Percentiles rank a stretch among this genome's conserved stretches.
phyloP scores from a whole-genome alignment of 2,888 invertebrate species.

The Saturnia pavonia region DNA sequence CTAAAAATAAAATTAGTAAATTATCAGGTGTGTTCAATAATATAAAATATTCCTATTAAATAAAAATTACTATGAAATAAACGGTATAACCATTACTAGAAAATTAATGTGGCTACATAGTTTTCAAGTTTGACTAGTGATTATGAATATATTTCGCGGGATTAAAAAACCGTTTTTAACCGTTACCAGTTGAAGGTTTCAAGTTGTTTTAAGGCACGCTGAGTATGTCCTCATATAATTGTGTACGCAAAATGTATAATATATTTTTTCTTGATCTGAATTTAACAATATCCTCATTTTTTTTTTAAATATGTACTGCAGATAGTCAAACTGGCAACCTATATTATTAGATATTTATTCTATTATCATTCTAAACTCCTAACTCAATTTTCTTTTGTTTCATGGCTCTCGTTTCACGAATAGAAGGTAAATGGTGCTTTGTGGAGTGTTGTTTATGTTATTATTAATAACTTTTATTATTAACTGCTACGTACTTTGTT shows the following conservation, averaged over 20 bases:
- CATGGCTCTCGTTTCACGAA: slow-evolving; percentile 64
- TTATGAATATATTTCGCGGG: no score
- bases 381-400: slow-evolving; percentile 63
- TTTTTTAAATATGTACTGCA: background rate
- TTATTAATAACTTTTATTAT: slow-evolving; percentile 2
- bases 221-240: no score
- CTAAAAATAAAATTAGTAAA: no score
- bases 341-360: background rate
- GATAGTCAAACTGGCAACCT: background rate
- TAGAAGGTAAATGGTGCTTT: slow-evolving; percentile 65
- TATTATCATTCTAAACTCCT: slow-evolving; percentile 21
- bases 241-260: no score
- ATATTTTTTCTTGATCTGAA: background rate
- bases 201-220: no score
- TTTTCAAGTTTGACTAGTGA: no score
- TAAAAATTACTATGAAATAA: no score
- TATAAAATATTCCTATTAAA: no score
- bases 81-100: no score
- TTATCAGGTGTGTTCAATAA: no score
- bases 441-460: slow-evolving; percentile 27
- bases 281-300: background rate
- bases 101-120: no score
- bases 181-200: background rate
- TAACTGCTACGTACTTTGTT: background rate
- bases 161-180: no score